A percentile compares a stretch with the other conserved stretches of the same genome.
phyloP scores from a whole-genome alignment of 2,113 vertebrate genomes.

The Drymodes brunneopygia region DNA sequence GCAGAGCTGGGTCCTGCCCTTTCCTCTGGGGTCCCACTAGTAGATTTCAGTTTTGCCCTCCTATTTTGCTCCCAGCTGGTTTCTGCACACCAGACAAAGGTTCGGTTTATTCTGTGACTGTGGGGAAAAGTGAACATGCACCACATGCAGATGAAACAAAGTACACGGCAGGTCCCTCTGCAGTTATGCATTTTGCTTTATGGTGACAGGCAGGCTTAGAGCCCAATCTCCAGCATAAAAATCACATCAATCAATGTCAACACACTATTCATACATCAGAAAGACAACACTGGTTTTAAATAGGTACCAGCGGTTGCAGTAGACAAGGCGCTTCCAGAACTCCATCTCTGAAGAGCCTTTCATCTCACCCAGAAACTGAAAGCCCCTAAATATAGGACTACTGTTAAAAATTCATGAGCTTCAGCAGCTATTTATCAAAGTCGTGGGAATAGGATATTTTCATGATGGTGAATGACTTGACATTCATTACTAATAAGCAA shows the following conservation, averaged over 20 bases:
- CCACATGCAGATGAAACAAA: neutral
- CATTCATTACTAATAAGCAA: conserved; percentile 64
- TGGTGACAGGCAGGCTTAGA: neutral
- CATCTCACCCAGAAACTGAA: conserved; percentile 64
- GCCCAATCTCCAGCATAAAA: conserved; percentile 18
- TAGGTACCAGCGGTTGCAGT: conserved; percentile 31
- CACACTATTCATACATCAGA: conserved; percentile 1
- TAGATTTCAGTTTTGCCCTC: neutral
- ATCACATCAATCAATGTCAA: conserved; percentile 25
- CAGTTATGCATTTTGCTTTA: neutral
- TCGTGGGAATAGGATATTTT: conserved; percentile 61
- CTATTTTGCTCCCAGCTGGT: neutral
- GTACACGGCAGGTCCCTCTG: neutral
- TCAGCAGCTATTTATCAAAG: conserved; percentile 63
- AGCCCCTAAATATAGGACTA: conserved; percentile 74
- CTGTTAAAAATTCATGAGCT: conserved; percentile 74
- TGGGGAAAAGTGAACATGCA: neutral
- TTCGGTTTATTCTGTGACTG: neutral
- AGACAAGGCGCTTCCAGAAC: conserved; percentile 29
- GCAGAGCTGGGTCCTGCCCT: neutral
- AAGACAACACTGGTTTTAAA: conserved; percentile 64
- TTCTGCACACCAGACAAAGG: neutral
- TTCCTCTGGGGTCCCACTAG: neutral
- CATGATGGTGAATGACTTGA: conserved; percentile 46
- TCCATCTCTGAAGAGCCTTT: conserved; percentile 55